These are phyloP conservation scores for Gymnocheta viridis DNA, from an alignment of 2,888 invertebrate genomes.

Conservation along the genomic window DNA sequence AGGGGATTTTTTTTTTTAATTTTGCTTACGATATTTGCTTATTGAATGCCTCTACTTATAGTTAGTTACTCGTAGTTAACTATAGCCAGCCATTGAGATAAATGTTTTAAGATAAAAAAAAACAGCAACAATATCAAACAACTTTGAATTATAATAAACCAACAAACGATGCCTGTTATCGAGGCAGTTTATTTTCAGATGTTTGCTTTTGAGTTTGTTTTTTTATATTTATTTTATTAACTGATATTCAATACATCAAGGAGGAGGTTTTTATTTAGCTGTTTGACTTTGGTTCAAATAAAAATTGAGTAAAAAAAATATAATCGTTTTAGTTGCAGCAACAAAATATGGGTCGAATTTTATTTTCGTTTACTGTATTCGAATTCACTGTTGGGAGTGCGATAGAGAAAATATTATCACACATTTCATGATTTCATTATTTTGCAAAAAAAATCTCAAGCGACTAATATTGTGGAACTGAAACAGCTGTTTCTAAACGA, in stretches of 20 bases:
- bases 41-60: conserved; percentile 49
- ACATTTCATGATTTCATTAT: too few relatives aligned
- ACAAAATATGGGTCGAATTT: conserved; percentile 39
- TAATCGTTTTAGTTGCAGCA: background rate
- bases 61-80: conserved; percentile 48
- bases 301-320: background rate
- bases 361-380: background rate
- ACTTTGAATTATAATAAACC: conserved; percentile 7
- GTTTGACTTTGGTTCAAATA: conserved; percentile 17
- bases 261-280: conserved; percentile 17
- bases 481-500: too few relatives aligned
- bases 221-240: conserved; percentile 29
- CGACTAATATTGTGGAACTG: too few relatives aligned
- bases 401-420: background rate
- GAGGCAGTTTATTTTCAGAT: conserved; percentile 16
- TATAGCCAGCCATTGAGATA: conserved; percentile 50
- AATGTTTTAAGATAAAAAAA: conserved; percentile 52
- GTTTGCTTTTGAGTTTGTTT: background rate
- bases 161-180: background rate
- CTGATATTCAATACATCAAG: conserved; percentile 41
- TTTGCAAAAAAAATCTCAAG: too few relatives aligned
- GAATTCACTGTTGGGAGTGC: background rate
- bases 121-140: conserved; percentile 17
- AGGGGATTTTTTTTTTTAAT: conserved; percentile 5
- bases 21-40: conserved; percentile 47